phyloP scores from a whole-genome alignment of 2,888 invertebrate species.

The Euphydryas editha region DNA sequence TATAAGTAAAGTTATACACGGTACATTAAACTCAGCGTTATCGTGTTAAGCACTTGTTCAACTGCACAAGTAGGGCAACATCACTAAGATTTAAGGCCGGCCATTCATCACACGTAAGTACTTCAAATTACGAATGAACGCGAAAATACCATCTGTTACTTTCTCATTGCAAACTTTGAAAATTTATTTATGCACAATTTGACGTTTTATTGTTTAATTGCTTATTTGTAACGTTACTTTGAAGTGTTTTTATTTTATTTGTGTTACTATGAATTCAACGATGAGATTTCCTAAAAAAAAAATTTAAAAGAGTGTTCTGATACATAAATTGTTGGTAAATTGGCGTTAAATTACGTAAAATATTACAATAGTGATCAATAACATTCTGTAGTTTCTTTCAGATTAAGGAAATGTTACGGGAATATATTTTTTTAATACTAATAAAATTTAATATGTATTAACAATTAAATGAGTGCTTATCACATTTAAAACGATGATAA shows the following conservation, averaged over 20 bases:
- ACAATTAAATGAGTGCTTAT: no score
- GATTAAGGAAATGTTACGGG: no score
- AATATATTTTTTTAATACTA: no score
- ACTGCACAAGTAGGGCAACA: conserved; percentile 30
- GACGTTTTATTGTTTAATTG: conserved; percentile 15
- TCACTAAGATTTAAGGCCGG: conserved; percentile 27
- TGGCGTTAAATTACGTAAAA: no score
- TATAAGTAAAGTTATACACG: conserved; percentile 26
- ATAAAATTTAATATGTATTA: no score
- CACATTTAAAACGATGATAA: no score
- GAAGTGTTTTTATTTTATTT: background rate
- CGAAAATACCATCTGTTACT: conserved; percentile 30
- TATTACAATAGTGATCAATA: no score
- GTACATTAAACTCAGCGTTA: conserved; percentile 37
- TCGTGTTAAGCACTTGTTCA: conserved; percentile 36
- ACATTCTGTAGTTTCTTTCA: no score
- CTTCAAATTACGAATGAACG: conserved; percentile 18
- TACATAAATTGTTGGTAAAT: no score
- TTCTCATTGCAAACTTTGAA: conserved; percentile 19
- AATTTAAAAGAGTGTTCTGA: no score
- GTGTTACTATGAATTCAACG: no score
- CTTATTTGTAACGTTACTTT: background rate
- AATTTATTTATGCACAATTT: conserved; percentile 23
- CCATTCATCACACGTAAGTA: conserved; percentile 28
- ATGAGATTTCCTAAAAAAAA: no score